A percentile compares a stretch with the other conserved stretches of the same genome.
These are phyloP conservation scores for Lophura swinhoii DNA, from an alignment of 2,797 vertebrate species.

Conservation along the genomic window DNA sequence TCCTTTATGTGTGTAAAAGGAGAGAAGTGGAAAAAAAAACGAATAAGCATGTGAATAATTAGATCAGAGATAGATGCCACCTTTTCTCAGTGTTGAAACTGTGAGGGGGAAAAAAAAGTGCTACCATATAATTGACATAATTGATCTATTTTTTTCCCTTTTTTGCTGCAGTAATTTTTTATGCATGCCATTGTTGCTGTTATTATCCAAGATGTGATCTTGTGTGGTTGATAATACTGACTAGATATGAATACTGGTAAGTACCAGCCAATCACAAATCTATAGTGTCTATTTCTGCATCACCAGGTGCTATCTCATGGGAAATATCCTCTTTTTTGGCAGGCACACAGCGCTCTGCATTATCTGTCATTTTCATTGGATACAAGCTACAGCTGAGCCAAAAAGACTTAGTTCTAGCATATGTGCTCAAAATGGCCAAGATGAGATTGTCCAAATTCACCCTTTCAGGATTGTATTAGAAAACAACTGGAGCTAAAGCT, in stretches of 20 bases:
- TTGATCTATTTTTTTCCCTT: slow-evolving; percentile 85
- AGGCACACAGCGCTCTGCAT: slow-evolving; percentile 82
- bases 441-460: slow-evolving; percentile 79
- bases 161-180: slow-evolving; percentile 90
- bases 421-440: slow-evolving; percentile 81
- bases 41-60: slow-evolving; percentile 83
- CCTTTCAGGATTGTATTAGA: slow-evolving; percentile 71
- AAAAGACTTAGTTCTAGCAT: slow-evolving; percentile 82
- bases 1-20: slow-evolving; percentile 67
- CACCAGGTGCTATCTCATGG: slow-evolving; percentile 85
- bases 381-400: slow-evolving; percentile 83
- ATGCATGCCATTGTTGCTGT: slow-evolving; percentile 85
- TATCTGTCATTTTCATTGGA: slow-evolving; percentile 87
- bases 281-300: slow-evolving; percentile 84
- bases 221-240: slow-evolving; percentile 87
- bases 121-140: slow-evolving; percentile 93
- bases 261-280: slow-evolving; percentile 85
- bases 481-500: slow-evolving; percentile 68
- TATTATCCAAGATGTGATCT: slow-evolving; percentile 88
- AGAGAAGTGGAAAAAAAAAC: slow-evolving; percentile 51
- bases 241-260: slow-evolving; percentile 82
- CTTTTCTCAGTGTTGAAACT: slow-evolving; percentile 82
- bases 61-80: slow-evolving; percentile 87
- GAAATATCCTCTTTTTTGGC: slow-evolving; percentile 87
- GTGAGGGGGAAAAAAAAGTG: slow-evolving; percentile 79